Evolutionary conservation across 2,113 vertebrate species (phyloP).

Genomic region (Alligator mississippiensis): DNA sequence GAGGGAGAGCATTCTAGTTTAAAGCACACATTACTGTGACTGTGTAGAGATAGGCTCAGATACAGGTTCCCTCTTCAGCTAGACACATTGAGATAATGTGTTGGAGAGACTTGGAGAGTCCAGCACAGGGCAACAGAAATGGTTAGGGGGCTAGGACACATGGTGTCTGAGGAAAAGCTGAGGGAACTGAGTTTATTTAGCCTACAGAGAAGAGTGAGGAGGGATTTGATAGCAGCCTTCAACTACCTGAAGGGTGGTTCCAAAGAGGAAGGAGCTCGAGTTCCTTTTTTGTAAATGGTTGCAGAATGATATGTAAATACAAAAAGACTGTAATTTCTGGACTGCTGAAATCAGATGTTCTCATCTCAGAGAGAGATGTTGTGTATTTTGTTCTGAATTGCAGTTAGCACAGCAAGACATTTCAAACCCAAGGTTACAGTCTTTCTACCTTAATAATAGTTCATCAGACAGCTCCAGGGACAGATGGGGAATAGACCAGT

Average conservation of each 20-base stretch:
- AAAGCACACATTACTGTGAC: background rate
- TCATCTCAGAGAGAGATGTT: background rate
- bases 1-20: background rate
- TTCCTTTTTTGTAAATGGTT: background rate
- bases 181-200: no score
- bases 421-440: background rate
- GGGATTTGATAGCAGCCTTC: no score
- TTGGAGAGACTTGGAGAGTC: no score
- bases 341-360: background rate
- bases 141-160: no score
- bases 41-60: background rate
- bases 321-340: background rate
- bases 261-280: no score
- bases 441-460: background rate
- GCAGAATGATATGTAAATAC: background rate
- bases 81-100: no score
- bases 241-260: no score
- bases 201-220: no score
- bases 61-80: no score
- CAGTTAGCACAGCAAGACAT: background rate
- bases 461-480: background rate
- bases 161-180: no score
- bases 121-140: no score
- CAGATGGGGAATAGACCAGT: background rate
- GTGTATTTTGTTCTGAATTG: background rate